Conservation (phyloP, 2,888 invertebrate species). For the Thysanoteuthis rhombus region DNA sequence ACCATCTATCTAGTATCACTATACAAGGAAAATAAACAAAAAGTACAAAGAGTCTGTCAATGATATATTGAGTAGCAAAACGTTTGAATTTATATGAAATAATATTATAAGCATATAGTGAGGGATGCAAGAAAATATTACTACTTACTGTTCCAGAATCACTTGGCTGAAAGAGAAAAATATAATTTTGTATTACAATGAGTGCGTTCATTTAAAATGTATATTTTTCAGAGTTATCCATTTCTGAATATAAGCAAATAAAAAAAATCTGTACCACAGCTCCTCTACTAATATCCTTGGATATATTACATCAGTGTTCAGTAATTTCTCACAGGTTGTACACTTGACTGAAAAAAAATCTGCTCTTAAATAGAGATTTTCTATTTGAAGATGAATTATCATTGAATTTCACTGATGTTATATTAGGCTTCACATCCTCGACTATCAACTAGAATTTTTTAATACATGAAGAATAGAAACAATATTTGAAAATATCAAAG, state of each 20-base stretch:
- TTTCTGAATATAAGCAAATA: not conserved
- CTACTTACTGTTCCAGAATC: constrained; percentile 75
- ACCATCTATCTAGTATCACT: no score
- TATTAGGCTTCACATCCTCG: not conserved
- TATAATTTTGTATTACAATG: not conserved
- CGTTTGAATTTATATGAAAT: no score
- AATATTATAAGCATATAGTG: not conserved
- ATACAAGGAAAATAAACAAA: no score
- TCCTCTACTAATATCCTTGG: no score
- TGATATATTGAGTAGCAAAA: no score
- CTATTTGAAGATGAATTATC: not conserved
- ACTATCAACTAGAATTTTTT: no score
- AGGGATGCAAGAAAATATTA: not conserved
- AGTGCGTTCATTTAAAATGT: not conserved
- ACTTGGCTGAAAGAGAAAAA: constrained; percentile 74
- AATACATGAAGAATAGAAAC: no score
- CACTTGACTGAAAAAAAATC: not conserved
- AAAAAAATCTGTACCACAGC: no score
- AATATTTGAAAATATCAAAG: no score
- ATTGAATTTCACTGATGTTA: not conserved
- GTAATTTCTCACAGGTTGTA: no score
- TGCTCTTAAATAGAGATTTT: not conserved
- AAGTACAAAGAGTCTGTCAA: no score
- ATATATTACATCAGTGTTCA: no score
- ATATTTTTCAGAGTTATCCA: not conserved